Evolutionary conservation across 2,797 vertebrate genomes (phyloP), one percentile per base, ranked within the genome.

Genomic region (Mus spretus): DNA sequence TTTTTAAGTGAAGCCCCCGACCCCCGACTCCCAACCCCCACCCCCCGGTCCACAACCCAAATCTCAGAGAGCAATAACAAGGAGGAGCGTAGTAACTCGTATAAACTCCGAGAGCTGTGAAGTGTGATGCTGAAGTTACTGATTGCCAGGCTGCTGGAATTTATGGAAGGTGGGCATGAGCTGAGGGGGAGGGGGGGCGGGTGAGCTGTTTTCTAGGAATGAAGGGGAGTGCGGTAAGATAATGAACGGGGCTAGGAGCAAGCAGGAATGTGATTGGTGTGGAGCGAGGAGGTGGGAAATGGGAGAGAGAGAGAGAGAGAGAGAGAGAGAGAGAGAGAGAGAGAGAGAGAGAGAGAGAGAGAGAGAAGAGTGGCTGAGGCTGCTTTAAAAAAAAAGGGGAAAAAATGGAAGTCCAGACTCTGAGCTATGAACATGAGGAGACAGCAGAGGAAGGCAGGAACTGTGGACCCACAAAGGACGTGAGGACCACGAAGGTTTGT

Each of bases 151-250:
- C 97, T 96, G 94, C 91, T 93, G 97, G 96, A 95, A 96, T 97
- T 91, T 97, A 95, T 95, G 95, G 96, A 96, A 93, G 95, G 93
- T 98, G 95, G 93, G 89, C 96, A 75, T 87, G 85, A 1, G 83
- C 83, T 86, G 47, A 78, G 86, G 82, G 95, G 96, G 34, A 83
- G 94, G 95, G 94, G 11, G 86, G 61, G 93, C 92, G 97, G 59
- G 88, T 19, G 83, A 97, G 85, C 84, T 87, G 70, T 97, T 97
- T 98, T 98, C 96, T 50, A 98, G 97, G 97, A 98, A 98, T 97
- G 94, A 97, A 89, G 95, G 97, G 94, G 90, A 37, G 55, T 63
- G 90, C 93, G 89, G 84, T 65, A 77, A 86, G 92, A 94, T 93
- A 95, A 24, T 67, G 91, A 95, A 93, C 24, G 84, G 65, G 93